These are phyloP conservation scores for Bellardia pandia DNA, from an alignment of 2,888 invertebrate species.

Conservation along the genomic window DNA sequence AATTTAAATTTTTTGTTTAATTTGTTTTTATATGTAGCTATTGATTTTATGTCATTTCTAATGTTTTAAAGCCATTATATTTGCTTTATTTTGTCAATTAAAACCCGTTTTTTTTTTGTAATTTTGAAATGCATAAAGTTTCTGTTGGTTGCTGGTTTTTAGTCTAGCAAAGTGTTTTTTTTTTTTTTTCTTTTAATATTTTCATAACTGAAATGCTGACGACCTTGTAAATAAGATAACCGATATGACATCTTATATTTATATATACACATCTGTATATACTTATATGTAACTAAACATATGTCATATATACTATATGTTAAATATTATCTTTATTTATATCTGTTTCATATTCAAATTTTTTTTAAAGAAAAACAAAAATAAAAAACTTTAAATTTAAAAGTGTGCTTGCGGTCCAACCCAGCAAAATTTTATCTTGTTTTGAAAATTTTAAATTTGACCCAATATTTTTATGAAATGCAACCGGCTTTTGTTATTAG, in stretches of 20 bases:
- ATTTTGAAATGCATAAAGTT: conserved; percentile 6
- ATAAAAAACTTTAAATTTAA: not conserved
- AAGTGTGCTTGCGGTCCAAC: not conserved
- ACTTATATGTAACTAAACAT: not conserved
- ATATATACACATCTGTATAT: not conserved
- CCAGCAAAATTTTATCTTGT: not conserved
- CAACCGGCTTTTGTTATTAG: conserved; percentile 26
- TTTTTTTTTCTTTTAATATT: conserved; percentile 18
- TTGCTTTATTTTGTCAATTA: not conserved
- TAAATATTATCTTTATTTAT: conserved; percentile 11
- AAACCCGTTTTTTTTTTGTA: conserved; percentile 35
- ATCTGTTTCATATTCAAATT: conserved; percentile 19
- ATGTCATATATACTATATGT: not conserved
- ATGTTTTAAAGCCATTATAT: not conserved
- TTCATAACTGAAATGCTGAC: conserved; percentile 58
- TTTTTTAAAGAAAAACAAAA: not conserved
- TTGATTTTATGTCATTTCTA: conserved; percentile 11
- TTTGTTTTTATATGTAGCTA: not conserved
- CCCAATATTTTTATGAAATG: conserved; percentile 37
- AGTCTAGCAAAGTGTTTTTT: not conserved
- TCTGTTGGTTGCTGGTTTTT: too few relatives aligned
- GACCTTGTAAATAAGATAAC: conserved; percentile 63
- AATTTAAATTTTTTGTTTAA: not conserved
- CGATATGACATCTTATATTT: conserved; percentile 57
- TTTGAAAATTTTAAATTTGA: conserved; percentile 7